phyloP scores from a whole-genome alignment of 2,888 invertebrate species.

The Dusona sp. region DNA sequence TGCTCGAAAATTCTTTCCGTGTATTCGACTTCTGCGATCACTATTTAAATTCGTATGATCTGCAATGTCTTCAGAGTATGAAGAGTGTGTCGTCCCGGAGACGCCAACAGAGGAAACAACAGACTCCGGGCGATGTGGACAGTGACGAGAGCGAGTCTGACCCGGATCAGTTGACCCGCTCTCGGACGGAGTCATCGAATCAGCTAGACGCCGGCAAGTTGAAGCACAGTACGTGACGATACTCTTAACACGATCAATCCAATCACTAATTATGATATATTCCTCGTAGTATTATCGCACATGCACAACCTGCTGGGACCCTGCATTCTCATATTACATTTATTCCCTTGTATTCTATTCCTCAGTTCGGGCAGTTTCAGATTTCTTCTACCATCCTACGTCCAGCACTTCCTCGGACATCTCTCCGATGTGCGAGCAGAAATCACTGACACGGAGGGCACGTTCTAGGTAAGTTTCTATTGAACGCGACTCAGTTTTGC shows the following conservation, averaged over 20 bases:
- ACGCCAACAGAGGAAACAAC: slow-evolving; percentile 87
- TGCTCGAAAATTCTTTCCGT: no score
- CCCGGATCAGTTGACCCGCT: slow-evolving; percentile 90
- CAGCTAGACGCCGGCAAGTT: slow-evolving; percentile 89
- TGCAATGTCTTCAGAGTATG: slow-evolving; percentile 78
- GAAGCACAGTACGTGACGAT: slow-evolving; percentile 88
- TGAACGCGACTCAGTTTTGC: slow-evolving; percentile 17
- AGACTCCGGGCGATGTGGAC: slow-evolving; percentile 87
- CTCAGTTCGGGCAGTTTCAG: slow-evolving; percentile 86
- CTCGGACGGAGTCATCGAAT: slow-evolving; percentile 91
- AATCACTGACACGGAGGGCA: slow-evolving; percentile 90
- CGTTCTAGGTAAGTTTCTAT: slow-evolving; percentile 87
- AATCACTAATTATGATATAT: neutral
- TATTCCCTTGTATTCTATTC: slow-evolving; percentile 69
- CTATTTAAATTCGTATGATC: no score
- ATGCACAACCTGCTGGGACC: slow-evolving; percentile 48
- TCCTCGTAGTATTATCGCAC: slow-evolving; percentile 41
- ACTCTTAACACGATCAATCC: slow-evolving; percentile 38
- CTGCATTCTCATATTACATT: slow-evolving; percentile 54
- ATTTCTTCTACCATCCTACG: slow-evolving; percentile 91
- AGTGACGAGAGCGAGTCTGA: slow-evolving; percentile 92
- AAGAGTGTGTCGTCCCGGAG: slow-evolving; percentile 86
- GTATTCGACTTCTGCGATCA: no score
- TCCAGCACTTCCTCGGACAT: slow-evolving; percentile 92
- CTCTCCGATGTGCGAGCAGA: slow-evolving; percentile 92